Evolutionary conservation across 2,113 vertebrate genomes (phyloP), one percentile per base, ranked within the genome.

Genomic region (Emydocephalus ijimae): DNA sequence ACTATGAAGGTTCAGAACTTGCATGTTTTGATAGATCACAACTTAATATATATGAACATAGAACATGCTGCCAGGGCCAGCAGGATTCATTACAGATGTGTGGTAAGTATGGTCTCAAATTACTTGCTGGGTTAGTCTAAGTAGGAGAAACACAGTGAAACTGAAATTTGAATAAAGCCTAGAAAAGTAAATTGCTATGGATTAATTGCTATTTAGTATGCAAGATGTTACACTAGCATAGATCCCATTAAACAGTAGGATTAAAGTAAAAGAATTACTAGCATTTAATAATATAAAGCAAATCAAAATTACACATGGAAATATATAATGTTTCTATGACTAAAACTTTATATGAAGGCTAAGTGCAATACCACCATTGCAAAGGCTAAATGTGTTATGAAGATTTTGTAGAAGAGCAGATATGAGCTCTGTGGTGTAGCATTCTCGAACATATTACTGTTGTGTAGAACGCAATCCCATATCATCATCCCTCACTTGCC

Each of bases 1-100:
- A 98, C 45, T 99, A 98, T 97, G 96, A 96, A 0, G 98, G 98
- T 12, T 99, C 98, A 1, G 99, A 99, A 94, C 96, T 99, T 94
- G 98, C 98, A 0, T 99, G 98, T 91, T 97, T 99, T 92, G 98
- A 99, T 94, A 97, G 97, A 81, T 97, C 98, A 56, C 98, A 88
- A 92, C 97, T 98, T 14, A 97, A 96, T 4, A 97, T 98, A 11
- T 97, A 97, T 3, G 94, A 98, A 5, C 98, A 97, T 92, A 97
- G 97, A 89, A 94, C 97, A 0, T 99, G 98, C 91, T 98, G 98
- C 94, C 98, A 98, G 92, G 99, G 98, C 95, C 98, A 98, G 93
- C 97, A 96, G 87, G 97, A 97, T 64, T 94, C 98, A 0, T 97
- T 97, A 87, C 98, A 98, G 94, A 96, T 96, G 50, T 98, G 98